Evolutionary conservation across 2,888 invertebrate species (phyloP).

Genomic region (Stenodera caucasica): DNA sequence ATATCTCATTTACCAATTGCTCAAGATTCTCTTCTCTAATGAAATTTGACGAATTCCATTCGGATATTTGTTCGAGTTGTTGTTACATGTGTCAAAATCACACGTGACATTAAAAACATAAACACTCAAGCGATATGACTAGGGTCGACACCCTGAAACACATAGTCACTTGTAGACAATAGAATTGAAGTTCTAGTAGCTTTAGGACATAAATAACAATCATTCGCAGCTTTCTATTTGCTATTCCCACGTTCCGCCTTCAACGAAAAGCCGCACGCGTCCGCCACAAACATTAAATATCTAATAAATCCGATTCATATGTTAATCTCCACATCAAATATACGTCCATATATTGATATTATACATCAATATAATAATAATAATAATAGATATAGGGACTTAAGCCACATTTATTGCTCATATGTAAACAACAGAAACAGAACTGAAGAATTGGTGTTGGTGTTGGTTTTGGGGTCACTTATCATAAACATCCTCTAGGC

Average conservation of each 20-base stretch:
- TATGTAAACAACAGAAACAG: slow-evolving; percentile 50
- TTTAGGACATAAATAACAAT: slow-evolving; percentile 53
- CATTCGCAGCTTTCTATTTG: slow-evolving; percentile 50
- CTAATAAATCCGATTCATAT: slow-evolving; percentile 57
- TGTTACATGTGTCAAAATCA: slow-evolving; percentile 51
- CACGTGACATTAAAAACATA: slow-evolving; percentile 52
- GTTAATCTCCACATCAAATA: slow-evolving; percentile 50
- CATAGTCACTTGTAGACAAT: slow-evolving; percentile 47
- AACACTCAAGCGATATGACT: slow-evolving; percentile 42
- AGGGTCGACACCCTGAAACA: slow-evolving; percentile 34
- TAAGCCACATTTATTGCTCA: slow-evolving; percentile 55
- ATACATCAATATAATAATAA: not conserved
- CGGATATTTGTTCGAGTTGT: not conserved
- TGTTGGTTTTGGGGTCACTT: slow-evolving; percentile 37
- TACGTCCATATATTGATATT: slow-evolving; percentile 44
- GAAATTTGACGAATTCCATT: too few species aligned
- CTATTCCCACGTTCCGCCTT: slow-evolving; percentile 54
- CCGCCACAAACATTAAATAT: slow-evolving; percentile 55
- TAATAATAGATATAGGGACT: slow-evolving; percentile 27
- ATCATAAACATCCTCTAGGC: slow-evolving; percentile 39
- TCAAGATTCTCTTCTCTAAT: too few species aligned
- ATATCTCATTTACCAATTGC: slow-evolving; percentile 5
- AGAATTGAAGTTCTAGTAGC: slow-evolving; percentile 43
- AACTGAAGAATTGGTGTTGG: slow-evolving; percentile 17
- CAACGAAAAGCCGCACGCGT: slow-evolving; percentile 44